Base-by-base conservation (phyloP, 2,113 vertebrate genomes). In the Neoarius graeffei region DNA sequence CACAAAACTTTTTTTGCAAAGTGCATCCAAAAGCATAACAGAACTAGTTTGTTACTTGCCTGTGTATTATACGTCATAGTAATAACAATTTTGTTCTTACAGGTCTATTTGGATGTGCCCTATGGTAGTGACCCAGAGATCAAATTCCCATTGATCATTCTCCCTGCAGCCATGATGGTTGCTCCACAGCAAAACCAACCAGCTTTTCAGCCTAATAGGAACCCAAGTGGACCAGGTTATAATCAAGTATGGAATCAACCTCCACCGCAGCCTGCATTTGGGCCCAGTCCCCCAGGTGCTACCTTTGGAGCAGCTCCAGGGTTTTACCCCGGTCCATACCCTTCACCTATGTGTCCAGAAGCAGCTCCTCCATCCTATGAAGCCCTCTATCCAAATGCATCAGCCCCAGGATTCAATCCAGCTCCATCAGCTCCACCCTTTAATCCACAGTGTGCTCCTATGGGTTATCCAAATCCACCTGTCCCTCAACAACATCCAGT, bases 101-200 rank as follows among this genome's bases (percentile, higher is more conserved):
- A 96, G 95, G 94, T 90, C 4, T 94, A 91, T 88, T 86, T 96
- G 93, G 95, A 94, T 88, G 94, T 95, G 80, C 94, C 93, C 64
- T 95, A 94, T 90, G 79, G 93, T 42, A 92, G 42, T 25, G 93
- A 95, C 87, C 94, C 95, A 57, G 62, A 91, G 87, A 69, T 96
- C 14, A 56, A 42, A 1, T 89, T 94, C 19, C 94, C 94, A 7
- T 30, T 96, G 54, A n/a, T 92, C 27, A 91, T 96, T 89, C 7
- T 93, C 54, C 91, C 93, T 64, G 35, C 25, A 35, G 19, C 14
- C 17, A 14, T 67, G 2, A 59, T 15, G 73, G 84, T 9, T 77
- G 1, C 74, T 88, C 66, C 73, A 11, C 56, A 15, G 17, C 85
- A 50, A 83, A 27, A 60, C 25, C 54, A 76, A 15, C 57, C 66